Evolutionary conservation across 1,140 invertebrate genomes (phyloP), one percentile per base, ranked within the genome.

Genomic region (Paralvinella palmiformis): DNA sequence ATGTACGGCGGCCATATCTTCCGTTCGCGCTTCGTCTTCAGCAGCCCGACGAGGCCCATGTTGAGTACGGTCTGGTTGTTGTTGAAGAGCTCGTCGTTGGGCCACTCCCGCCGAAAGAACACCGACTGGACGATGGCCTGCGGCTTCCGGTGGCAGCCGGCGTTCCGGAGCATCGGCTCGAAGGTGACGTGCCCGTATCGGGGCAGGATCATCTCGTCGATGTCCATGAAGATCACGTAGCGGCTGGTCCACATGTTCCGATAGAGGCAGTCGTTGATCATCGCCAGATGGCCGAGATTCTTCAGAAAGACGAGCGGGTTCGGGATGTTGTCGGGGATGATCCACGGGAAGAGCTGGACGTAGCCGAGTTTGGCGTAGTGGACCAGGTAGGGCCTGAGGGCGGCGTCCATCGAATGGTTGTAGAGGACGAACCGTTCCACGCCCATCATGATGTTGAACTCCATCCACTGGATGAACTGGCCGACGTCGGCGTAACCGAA

Each of bases 41-140:
- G 33, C 24, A 56, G 50, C 17, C 29, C 57, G 27, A 56, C 3
- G 3, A 63, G 31, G 3, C 33, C 24, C 15, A 10, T 7, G 22
- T n/a, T 17, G 3, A n/a, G 27, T 17, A n/a, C n/a, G n/a, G n/a
- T n/a, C n/a, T 56, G 3, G 13, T 15, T 20, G n/a, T 33, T 24
- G 4, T 17, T 32, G 27, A 10, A 24, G 22, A 36, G 62, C 20
- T 20, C n/a, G 44, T 91, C 89, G 69, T 91, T 88, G 0, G 84
- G 83, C 86, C 89, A 92, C 76, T 91, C 89, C 0, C 93, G 81
- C 75, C 94, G 94, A 76, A 95, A 95, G 81, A 95, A 96, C 1
- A 91, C 90, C 76, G 95, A 95, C 77, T 92, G 90, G 74, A 96
- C 94, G 0, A 85, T 81, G 27, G 83, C 82, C 55, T 83, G 83